Conservation (phyloP, 2,113 vertebrate species). For the Rhegmatorhina hoffmannsi region DNA sequence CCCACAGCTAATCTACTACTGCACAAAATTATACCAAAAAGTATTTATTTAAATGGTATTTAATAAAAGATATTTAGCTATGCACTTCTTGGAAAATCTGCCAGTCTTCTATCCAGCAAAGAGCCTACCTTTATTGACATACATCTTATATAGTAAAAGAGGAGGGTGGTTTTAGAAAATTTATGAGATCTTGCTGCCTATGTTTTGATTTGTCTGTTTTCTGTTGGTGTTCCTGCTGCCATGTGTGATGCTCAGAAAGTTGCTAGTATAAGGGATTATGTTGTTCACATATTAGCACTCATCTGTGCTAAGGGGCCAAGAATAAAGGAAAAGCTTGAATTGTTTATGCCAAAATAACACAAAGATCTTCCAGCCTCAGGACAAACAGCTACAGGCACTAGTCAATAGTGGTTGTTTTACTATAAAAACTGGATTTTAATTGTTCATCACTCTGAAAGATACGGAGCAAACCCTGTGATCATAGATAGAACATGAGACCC, state of each 20-base stretch:
- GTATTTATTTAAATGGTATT: not conserved
- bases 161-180: not conserved
- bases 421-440: not conserved
- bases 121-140: not conserved
- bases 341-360: not conserved
- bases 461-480: not conserved
- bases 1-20: slow-evolving; percentile 4
- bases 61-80: not conserved
- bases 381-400: not conserved
- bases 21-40: not conserved
- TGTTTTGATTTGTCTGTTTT: not conserved
- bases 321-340: not conserved
- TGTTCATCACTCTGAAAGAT: not conserved
- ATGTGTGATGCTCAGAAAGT: not conserved
- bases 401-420: not conserved
- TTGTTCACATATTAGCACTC: not conserved
- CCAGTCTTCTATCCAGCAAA: not conserved
- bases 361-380: not conserved
- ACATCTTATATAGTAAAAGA: not conserved
- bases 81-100: not conserved
- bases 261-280: not conserved
- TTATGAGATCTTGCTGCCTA: not conserved
- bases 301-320: not conserved
- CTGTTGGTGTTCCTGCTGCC: not conserved
- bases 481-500: not conserved